Base-by-base conservation (phyloP, 2,113 vertebrate genomes). In the Anoura caudifer region DNA sequence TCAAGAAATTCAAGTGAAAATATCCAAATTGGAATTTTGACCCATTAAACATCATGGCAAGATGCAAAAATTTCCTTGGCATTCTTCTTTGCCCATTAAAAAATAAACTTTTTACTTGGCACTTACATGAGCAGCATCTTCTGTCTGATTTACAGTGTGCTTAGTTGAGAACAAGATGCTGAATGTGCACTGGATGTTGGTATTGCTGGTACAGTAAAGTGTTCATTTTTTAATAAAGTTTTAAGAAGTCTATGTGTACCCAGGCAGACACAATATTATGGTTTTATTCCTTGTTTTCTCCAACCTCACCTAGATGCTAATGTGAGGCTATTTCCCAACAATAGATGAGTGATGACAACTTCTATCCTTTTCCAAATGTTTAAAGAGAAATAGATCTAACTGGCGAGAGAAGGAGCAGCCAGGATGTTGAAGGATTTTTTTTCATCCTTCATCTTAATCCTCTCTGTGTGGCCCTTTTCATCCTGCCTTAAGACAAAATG, bases 401-500 rank as follows among this genome's bases (percentile, higher is more conserved):
- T 43, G 89, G 52, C 0, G 24, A 84, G 54, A 92, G 97, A 91
- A 84, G 65, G 43, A 65, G 28, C 47, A 81, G 87, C 69, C 90
- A 92, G 91, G 69, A 97, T 87, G 87, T 84, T 94, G 92, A 95
- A 92, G 94, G 70, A 84, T 92, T 86, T 80, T 92, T 91, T 91
- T 90, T 67, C 90, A 82, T 95, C 76, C 69, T 95, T 95, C 82
- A 81, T 88, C 61, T 90, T 94, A 90, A 91, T 89, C 72, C 94
- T 90, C 79, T 90, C 90, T 95, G 95, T 95, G 94, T 97, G 97
- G 94, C 94, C 90, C 81, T 96, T 95, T 89, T 79, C 87, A 73
- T 90, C 52, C 80, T 43, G 43, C 20, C 67, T 95, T 79, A 86
- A 52, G 88, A 96, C 73, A 77, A 84, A 92, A 90, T 28, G 59